Conservation (phyloP, 2,888 invertebrate species). For the Spodoptera picta region DNA sequence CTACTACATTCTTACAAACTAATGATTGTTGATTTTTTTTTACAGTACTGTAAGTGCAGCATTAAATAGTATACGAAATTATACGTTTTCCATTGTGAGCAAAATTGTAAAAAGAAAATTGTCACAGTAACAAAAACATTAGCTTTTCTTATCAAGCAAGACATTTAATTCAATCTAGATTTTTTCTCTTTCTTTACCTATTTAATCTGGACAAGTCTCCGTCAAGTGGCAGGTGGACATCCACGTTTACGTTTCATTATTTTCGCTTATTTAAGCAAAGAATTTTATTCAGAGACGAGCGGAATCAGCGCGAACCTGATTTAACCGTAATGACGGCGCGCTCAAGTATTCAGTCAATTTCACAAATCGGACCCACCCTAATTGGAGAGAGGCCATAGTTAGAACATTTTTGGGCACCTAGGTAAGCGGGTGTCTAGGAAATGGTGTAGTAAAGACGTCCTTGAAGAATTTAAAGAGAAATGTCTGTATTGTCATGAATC, state of each 20-base stretch:
- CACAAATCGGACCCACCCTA: slow-evolving; percentile 62
- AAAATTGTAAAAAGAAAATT: no score
- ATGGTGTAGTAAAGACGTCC: background rate
- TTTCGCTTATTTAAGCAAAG: slow-evolving; percentile 49
- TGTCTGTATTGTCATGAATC: no score
- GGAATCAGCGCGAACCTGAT: slow-evolving; percentile 59
- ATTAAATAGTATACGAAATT: no score
- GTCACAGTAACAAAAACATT: no score
- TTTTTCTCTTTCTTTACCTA: slow-evolving; percentile 6
- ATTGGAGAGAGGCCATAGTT: slow-evolving; percentile 59
- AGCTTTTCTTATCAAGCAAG: no score
- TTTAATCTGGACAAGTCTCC: slow-evolving; percentile 23
- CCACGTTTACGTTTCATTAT: slow-evolving; percentile 41
- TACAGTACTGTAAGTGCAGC: no score
- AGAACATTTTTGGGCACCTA: slow-evolving; percentile 35
- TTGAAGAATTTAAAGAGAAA: no score
- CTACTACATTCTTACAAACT: no score
- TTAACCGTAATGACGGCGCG: slow-evolving; percentile 59
- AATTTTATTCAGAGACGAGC: slow-evolving; percentile 48
- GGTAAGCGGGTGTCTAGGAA: slow-evolving; percentile 10
- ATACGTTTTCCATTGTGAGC: no score
- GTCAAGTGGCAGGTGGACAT: slow-evolving; percentile 27
- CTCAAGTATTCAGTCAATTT: slow-evolving; percentile 63
- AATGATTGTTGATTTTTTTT: no score
- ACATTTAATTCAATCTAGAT: slow-evolving; percentile 6